Evolutionary conservation across 2,113 vertebrate species (phyloP).

Genomic region (Crotalus viridis): DNA sequence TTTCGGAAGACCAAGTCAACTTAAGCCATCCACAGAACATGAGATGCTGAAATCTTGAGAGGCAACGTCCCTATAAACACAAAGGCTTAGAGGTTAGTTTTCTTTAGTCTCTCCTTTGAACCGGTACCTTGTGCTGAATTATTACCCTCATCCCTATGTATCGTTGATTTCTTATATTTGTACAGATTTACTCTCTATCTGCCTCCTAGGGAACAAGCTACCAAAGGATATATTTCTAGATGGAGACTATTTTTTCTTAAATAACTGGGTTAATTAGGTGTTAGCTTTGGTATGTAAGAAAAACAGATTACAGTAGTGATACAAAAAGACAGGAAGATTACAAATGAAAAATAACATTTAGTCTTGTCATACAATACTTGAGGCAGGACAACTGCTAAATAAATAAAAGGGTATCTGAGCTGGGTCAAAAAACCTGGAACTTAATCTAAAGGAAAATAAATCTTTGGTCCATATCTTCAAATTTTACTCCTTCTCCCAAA

Average conservation of each 20-base stretch:
- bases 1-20: not conserved
- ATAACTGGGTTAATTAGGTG: not conserved
- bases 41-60: not conserved
- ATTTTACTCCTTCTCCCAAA: not conserved
- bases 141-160: not conserved
- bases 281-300: not conserved
- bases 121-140: not conserved
- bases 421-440: not conserved
- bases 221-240: not conserved
- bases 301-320: not conserved
- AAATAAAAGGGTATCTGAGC: not conserved
- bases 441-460: not conserved
- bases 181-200: not conserved
- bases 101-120: not conserved
- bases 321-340: not conserved
- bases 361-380: not conserved
- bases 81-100: not conserved
- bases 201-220: not conserved
- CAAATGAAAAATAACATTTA: not conserved
- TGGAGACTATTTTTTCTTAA: not conserved
- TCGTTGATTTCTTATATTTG: not conserved
- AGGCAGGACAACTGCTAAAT: not conserved
- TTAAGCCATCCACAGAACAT: not conserved
- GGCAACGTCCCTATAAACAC: not conserved
- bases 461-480: not conserved